Evolutionary conservation across 2,888 invertebrate species (phyloP), one percentile per base, ranked within the genome.

Genomic region (Colostygia pectinataria): DNA sequence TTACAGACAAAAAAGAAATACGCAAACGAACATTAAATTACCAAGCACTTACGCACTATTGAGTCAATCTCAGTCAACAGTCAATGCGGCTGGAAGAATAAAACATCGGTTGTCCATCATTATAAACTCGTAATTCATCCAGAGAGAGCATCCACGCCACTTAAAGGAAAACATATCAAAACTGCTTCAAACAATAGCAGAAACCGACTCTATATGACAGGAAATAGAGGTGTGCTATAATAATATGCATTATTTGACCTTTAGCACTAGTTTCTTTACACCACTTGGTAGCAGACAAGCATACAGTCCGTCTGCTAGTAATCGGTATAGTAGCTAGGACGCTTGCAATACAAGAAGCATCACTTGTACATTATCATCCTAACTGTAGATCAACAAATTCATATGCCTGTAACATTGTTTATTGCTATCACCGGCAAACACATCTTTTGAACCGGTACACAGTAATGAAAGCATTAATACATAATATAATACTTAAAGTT

Each of bases 101-200:
- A 74, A 73, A 71, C 66, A 70, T 66, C 67, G 72, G 74, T 57
- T 69, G 68, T 63, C 63, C 58, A 61, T 68, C 76, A 78, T 80
- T 77, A 83, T 66, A 75, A 74, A 62, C 57, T 62, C 67, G 73
- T 78, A 70, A 68, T 71, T 73, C 59, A 58, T 61, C 40, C 50
- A 68, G 75, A 70, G 80, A 78, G 78, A 78, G 79, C 72, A 55
- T 62, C 65, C 36, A 51, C 42, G 43, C 23, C 34, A 37, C 20
- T 41, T 37, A 25, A 24, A 39, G 39, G 37, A 51, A 47, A 51
- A 18, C 18, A 18, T 2, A 9, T 25, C n/a, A 27, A 27, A 27
- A 27, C 9, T 1, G 2, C 15, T 15, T 9, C 7, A 41, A 7
- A 24, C 20, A 24, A 41, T 32, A 25, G 9, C 18, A 14, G 13